Percentiles rank a stretch among this genome's conserved stretches.
Evolutionary conservation across 2,888 invertebrate genomes (phyloP).

Genomic region (Fragum sueziense): DNA sequence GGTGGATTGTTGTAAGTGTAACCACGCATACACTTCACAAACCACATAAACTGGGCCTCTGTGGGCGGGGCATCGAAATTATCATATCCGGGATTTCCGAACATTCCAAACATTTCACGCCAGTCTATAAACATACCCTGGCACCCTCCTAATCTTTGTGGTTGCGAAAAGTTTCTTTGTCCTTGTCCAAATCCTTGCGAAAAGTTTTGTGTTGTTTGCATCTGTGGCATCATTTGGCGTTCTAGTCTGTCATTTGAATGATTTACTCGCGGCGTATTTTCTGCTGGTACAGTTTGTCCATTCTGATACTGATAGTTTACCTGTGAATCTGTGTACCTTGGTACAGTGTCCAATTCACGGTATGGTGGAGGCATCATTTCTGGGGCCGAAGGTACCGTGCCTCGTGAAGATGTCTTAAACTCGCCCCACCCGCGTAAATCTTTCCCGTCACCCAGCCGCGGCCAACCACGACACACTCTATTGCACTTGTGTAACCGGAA

Average conservation of each 20-base stretch:
- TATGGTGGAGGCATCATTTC: slow-evolving; percentile 34
- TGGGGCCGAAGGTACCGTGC: slow-evolving; percentile 34
- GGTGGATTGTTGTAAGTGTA: slow-evolving; percentile 47
- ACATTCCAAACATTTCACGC: slow-evolving; percentile 19
- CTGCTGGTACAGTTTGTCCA: neutral
- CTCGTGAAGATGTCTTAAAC: slow-evolving; percentile 7
- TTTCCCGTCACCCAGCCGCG: slow-evolving; percentile 54
- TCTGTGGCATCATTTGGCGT: neutral
- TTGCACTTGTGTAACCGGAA: slow-evolving; percentile 70
- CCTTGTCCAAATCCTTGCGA: too few relatives aligned
- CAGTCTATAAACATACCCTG: slow-evolving; percentile 35
- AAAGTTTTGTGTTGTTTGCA: neutral
- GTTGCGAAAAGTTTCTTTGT: neutral
- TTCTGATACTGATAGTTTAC: neutral
- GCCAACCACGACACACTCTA: slow-evolving; percentile 64
- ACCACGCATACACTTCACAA: slow-evolving; percentile 50
- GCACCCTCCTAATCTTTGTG: neutral
- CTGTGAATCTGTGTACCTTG: neutral
- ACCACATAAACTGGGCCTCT: slow-evolving; percentile 51
- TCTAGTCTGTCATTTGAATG: neutral
- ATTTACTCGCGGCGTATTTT: neutral
- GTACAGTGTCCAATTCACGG: slow-evolving; percentile 8
- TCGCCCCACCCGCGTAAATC: slow-evolving; percentile 48
- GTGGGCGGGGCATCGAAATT: slow-evolving; percentile 21
- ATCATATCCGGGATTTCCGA: neutral